phyloP scores from a whole-genome alignment of 2,113 vertebrate genomes.

The Todiramphus saurophagus region DNA sequence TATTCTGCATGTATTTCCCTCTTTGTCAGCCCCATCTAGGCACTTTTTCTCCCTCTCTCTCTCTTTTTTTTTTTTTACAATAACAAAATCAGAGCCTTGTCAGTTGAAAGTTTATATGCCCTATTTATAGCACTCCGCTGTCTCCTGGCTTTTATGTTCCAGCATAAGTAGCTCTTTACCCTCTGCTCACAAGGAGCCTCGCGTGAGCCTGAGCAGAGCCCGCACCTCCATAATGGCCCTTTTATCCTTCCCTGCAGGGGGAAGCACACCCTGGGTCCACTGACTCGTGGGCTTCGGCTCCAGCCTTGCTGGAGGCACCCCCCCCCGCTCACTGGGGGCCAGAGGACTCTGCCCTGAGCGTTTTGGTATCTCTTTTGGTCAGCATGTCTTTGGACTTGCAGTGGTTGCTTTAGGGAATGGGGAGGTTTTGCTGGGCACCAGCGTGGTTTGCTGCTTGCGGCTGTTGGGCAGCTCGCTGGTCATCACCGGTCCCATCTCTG shows the following conservation, averaged over 20 bases:
- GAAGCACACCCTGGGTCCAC: not conserved
- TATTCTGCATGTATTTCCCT: slow-evolving; percentile 44
- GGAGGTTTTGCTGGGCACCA: not conserved
- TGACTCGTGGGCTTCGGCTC: not conserved
- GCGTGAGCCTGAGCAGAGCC: slow-evolving; percentile 22
- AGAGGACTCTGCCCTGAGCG: not conserved
- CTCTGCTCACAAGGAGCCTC: not conserved
- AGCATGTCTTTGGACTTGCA: fast-evolving
- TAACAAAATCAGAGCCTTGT: slow-evolving; percentile 65
- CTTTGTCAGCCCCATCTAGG: slow-evolving; percentile 50
- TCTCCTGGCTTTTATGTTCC: slow-evolving; percentile 51
- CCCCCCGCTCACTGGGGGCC: fast-evolving
- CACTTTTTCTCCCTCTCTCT: not conserved
- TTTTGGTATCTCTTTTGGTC: not conserved
- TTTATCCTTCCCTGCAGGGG: not conserved
- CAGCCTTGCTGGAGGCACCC: not conserved
- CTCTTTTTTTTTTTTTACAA: not conserved
- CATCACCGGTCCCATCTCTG: fast-evolving
- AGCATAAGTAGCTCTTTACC: slow-evolving; percentile 54
- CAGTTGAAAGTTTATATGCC: slow-evolving; percentile 63
- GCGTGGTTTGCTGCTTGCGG: fast-evolving
- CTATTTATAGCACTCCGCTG: slow-evolving; percentile 59
- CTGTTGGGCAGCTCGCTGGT: not conserved
- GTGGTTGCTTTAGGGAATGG: not conserved
- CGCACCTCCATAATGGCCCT: not conserved